These are phyloP conservation scores for Zaprionus inermis DNA, from an alignment of 1,140 invertebrate species.

Conservation along the genomic window DNA sequence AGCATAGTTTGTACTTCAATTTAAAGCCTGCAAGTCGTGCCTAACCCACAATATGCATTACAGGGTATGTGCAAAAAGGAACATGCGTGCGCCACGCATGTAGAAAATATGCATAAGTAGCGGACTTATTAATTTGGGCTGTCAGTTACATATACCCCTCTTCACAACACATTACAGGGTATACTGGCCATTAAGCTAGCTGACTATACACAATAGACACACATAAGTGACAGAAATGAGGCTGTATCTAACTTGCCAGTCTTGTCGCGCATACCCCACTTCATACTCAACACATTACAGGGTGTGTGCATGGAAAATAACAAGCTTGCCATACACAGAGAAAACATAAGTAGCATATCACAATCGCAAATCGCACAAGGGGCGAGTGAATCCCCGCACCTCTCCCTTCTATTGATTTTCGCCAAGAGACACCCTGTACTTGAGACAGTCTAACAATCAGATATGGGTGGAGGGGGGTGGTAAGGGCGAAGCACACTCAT, in stretches of 20 bases:
- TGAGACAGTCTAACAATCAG: neutral
- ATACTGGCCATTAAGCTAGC: too few species aligned
- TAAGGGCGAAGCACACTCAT: neutral
- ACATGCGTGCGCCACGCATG: too few species aligned
- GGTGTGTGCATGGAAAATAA: neutral
- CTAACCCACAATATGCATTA: neutral
- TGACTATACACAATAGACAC: too few species aligned
- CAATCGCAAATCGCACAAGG: conserved; percentile 9
- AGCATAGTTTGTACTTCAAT: neutral
- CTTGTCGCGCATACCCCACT: neutral
- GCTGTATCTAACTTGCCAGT: neutral
- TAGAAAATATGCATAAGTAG: too few species aligned
- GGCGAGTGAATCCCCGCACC: neutral
- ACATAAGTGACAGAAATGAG: neutral
- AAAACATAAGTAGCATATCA: conserved; percentile 16
- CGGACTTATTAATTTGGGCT: too few species aligned
- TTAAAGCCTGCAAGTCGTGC: neutral
- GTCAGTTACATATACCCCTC: neutral
- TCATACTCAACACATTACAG: neutral
- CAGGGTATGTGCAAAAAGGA: neutral
- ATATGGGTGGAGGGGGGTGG: neutral
- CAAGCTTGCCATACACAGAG: neutral
- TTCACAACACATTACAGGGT: neutral
- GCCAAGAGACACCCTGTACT: conserved; percentile 32
- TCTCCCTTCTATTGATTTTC: conserved; percentile 20